phyloP scores from a whole-genome alignment of 2,888 invertebrate genomes.

The Agrilus cyanescens region DNA sequence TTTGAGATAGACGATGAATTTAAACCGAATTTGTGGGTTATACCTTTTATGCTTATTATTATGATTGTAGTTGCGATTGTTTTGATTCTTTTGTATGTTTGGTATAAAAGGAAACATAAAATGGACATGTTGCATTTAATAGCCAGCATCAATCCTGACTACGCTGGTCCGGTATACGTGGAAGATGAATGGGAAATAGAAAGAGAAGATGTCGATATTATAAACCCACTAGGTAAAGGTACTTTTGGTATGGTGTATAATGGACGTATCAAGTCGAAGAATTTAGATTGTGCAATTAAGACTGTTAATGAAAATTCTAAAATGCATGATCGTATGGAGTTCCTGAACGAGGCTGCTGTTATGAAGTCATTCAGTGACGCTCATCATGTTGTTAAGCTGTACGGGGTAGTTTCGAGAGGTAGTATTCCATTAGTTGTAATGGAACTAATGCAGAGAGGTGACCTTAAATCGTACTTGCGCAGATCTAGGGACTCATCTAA shows the following conservation, averaged over 20 bases:
- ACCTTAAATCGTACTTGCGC: constrained; percentile 54
- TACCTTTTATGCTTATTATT: constrained; percentile 15
- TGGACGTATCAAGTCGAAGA: constrained; percentile 39
- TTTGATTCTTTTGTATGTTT: constrained; percentile 18
- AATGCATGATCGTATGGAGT: constrained; percentile 45
- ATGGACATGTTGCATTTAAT: constrained; percentile 36
- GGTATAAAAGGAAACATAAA: constrained; percentile 26
- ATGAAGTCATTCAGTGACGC: constrained; percentile 58
- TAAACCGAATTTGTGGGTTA: constrained; percentile 3
- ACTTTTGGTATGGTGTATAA: constrained; percentile 64
- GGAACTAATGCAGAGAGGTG: constrained; percentile 68
- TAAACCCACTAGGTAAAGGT: constrained; percentile 50
- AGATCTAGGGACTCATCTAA: constrained; percentile 40
- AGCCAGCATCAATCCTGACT: constrained; percentile 53
- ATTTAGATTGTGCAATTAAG: constrained; percentile 46
- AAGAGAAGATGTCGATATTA: constrained; percentile 44
- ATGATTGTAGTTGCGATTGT: constrained; percentile 16
- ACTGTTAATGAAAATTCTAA: constrained; percentile 49
- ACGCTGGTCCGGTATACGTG: constrained; percentile 43
- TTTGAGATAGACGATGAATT: constrained; percentile 17
- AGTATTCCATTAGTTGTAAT: constrained; percentile 61
- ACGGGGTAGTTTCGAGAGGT: constrained; percentile 58
- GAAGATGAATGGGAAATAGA: constrained; percentile 63
- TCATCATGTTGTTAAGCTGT: constrained; percentile 54
- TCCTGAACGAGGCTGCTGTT: constrained; percentile 58